phyloP scores from a whole-genome alignment of 64 coral and sea anemone genomes.

The Montipora efflorescens region DNA sequence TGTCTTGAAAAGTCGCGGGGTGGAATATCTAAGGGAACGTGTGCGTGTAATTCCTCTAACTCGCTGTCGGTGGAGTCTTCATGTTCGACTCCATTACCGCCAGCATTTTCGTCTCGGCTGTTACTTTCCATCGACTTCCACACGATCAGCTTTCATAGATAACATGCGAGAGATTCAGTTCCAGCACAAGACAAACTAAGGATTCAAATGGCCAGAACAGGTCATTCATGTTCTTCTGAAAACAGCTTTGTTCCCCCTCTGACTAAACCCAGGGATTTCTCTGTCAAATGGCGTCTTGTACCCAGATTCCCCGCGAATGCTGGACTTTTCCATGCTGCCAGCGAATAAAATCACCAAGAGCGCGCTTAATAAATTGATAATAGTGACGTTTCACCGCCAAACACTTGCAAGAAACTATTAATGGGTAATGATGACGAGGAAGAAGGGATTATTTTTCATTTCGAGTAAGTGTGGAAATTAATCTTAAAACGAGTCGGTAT shows the following conservation, averaged over 20 bases:
- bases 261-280: not conserved
- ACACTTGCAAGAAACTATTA: too few relatives aligned
- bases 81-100: conserved; percentile 47
- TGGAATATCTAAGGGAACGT: conserved; percentile 87
- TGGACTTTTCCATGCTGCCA: not conserved
- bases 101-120: conserved; percentile 75
- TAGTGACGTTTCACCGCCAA: too few relatives aligned
- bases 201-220: not conserved
- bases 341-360: too few relatives aligned
- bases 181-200: not conserved
- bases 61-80: conserved; percentile 93
- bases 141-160: conserved; percentile 31
- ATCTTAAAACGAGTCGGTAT: too few relatives aligned
- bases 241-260: too few relatives aligned
- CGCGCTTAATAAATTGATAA: too few relatives aligned
- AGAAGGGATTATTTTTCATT: too few relatives aligned
- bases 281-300: not conserved
- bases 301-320: not conserved
- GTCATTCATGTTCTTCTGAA: not conserved
- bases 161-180: not conserved
- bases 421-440: too few relatives aligned
- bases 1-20: conserved; percentile 86
- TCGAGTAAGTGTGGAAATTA: too few relatives aligned
- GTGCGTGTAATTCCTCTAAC: conserved; percentile 75
- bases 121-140: conserved; percentile 46